Evolutionary conservation across 2,888 invertebrate genomes (phyloP), one percentile per base, ranked within the genome.

Genomic region (Schrankia costaestrigalis): DNA sequence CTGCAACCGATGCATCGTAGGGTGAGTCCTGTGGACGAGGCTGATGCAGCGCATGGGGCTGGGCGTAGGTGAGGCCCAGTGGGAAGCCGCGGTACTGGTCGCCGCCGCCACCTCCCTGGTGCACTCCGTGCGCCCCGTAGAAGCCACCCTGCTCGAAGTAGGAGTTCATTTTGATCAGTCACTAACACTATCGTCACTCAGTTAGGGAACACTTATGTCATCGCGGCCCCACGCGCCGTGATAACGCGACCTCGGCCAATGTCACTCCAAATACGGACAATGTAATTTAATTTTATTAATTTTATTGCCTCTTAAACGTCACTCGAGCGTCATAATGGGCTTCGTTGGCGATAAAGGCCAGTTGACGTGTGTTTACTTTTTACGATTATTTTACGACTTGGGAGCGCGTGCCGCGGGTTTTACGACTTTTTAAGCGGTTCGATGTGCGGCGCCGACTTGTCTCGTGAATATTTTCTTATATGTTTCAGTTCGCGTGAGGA

Each of bases 61-160:
- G 93, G 32, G 94, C 93, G 71, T 96, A 96, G 11, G 96, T 96
- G 62, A 96, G 87, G 41, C 95, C 95, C 35, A 97, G 88, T 9
- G 96, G 96, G 73, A 96, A 96, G 49, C 95, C 94, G 71, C 95
- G 90, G 81, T 96, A 95, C 80, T 94, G 93, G 85, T 94, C 92
- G 59, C 95, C 94, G 41, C 92, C 90, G 11, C 85, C 91, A 58
- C 92, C 90, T 46, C 91, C 90, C 89, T 96, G 93, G 89, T 95
- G 93, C 65, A 86, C 86, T 75, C 96, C 96, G 84, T 96, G 95
- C 70, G 93, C 91, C 72, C 96, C 96, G 90, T 97, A 97, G 90
- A 97, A 97, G 85, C 96, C 96, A 84, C 94, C 94, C 90, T 97
- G 97, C 90, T 97, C 97, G 85, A 97, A 97, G 86, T 97, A 97